phyloP scores from a whole-genome alignment of 1,140 invertebrate species.

The Drosophila leontia region DNA sequence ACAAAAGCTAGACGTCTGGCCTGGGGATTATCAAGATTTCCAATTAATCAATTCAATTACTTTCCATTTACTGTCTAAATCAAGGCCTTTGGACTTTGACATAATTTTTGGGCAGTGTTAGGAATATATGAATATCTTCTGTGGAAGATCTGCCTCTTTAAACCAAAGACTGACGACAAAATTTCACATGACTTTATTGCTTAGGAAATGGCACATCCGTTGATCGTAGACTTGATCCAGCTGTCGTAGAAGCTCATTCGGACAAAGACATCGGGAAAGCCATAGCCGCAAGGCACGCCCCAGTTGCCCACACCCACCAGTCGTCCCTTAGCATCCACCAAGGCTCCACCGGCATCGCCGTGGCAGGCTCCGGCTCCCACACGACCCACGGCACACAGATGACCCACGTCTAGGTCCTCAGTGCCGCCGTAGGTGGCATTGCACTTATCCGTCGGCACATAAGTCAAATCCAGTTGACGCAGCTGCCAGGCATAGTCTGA shows the following conservation, averaged over 20 bases:
- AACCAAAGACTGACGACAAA: conserved; percentile 11
- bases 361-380: conserved; percentile 85
- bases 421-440: conserved; percentile 43
- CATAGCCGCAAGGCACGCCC: conserved; percentile 86
- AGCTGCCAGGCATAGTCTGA: conserved; percentile 49
- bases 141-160: neutral
- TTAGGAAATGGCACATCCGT: conserved; percentile 50
- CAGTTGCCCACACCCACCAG: conserved; percentile 85
- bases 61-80: conserved; percentile 5
- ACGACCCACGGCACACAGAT: conserved; percentile 87
- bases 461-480: conserved; percentile 63
- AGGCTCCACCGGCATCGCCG: conserved; percentile 71
- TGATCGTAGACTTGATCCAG: conserved; percentile 70
- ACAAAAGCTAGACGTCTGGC: conserved; percentile 48
- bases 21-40: conserved; percentile 30
- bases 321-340: conserved; percentile 63
- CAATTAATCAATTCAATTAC: conserved; percentile 29
- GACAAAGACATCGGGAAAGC: conserved; percentile 86
- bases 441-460: conserved; percentile 55
- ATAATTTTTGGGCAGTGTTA: neutral
- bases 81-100: conserved; percentile 28
- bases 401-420: conserved; percentile 64
- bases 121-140: neutral
- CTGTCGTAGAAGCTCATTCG: conserved; percentile 78
- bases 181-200: conserved; percentile 17